phyloP scores from a whole-genome alignment of 2,888 invertebrate species.

The Drosophila cracens region DNA sequence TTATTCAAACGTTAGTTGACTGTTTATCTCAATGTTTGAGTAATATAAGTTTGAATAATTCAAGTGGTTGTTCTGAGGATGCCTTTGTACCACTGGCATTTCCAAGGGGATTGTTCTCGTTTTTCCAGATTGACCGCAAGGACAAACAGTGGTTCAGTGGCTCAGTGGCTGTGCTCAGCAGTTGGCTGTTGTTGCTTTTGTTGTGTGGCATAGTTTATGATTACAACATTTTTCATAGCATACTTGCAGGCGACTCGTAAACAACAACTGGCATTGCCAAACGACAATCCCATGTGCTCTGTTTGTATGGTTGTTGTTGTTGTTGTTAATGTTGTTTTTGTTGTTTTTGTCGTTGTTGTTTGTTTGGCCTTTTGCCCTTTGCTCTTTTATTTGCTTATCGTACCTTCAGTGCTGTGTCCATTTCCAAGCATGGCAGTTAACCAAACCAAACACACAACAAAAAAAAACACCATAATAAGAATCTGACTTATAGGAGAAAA shows the following conservation, averaged over 20 bases:
- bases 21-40: background rate
- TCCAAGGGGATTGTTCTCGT: conserved; percentile 14
- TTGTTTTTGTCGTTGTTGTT: conserved; percentile 27
- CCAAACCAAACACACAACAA: conserved; percentile 2
- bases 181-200: conserved; percentile 8
- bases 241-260: conserved; percentile 57
- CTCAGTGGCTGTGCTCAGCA: background rate
- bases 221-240: conserved; percentile 61
- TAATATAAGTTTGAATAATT: background rate
- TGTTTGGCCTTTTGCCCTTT: conserved; percentile 48
- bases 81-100: background rate
- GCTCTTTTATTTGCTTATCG: conserved; percentile 53
- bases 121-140: conserved; percentile 29
- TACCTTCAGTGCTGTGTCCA: conserved; percentile 70
- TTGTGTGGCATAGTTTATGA: conserved; percentile 55
- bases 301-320: background rate
- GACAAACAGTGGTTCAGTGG: conserved; percentile 7
- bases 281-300: conserved; percentile 40
- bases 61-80: background rate
- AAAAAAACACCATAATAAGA: background rate
- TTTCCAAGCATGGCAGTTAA: conserved; percentile 47
- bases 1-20: background rate
- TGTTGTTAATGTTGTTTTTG: background rate
- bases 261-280: conserved; percentile 8
- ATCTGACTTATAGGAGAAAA: background rate